Conservation (phyloP, 2,113 vertebrate species). For the Cyprinodon tularosa region DNA sequence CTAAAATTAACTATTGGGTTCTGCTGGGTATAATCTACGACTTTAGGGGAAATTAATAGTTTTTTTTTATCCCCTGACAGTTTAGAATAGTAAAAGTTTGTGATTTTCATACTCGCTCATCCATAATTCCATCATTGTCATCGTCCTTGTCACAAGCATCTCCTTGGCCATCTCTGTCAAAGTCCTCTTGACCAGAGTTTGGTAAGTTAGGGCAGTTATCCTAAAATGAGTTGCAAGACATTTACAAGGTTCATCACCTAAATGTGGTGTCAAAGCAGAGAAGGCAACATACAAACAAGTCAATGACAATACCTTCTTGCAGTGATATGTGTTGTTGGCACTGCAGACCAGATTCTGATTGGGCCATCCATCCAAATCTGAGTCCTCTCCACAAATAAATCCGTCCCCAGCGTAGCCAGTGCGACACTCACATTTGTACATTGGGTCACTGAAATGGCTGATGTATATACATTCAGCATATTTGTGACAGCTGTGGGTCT, state of each 20-base stretch:
- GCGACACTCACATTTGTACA: constrained; percentile 96
- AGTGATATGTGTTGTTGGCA: constrained; percentile 92
- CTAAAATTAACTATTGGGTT: neutral
- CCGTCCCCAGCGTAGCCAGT: constrained; percentile 97
- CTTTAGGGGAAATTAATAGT: too few species aligned
- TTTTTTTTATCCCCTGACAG: neutral
- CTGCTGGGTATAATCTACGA: neutral
- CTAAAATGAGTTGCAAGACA: constrained; percentile 66
- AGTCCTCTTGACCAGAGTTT: constrained; percentile 98
- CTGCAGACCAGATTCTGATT: constrained; percentile 93
- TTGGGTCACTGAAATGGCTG: constrained; percentile 94
- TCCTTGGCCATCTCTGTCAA: constrained; percentile 94
- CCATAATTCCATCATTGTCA: constrained; percentile 91
- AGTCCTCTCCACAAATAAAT: constrained; percentile 94
- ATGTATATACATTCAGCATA: constrained; percentile 92
- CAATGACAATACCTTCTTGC: constrained; percentile 84
- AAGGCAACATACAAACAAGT: neutral
- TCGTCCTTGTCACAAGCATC: constrained; percentile 98
- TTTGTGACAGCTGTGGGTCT: constrained; percentile 92
- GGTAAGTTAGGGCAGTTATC: constrained; percentile 96
- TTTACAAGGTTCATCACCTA: neutral
- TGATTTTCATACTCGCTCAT: constrained; percentile 86
- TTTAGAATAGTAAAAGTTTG: neutral
- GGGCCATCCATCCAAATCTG: constrained; percentile 97
- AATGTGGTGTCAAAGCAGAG: neutral